phyloP scores from a whole-genome alignment of 2,888 invertebrate genomes.

The Pecten maximus region DNA sequence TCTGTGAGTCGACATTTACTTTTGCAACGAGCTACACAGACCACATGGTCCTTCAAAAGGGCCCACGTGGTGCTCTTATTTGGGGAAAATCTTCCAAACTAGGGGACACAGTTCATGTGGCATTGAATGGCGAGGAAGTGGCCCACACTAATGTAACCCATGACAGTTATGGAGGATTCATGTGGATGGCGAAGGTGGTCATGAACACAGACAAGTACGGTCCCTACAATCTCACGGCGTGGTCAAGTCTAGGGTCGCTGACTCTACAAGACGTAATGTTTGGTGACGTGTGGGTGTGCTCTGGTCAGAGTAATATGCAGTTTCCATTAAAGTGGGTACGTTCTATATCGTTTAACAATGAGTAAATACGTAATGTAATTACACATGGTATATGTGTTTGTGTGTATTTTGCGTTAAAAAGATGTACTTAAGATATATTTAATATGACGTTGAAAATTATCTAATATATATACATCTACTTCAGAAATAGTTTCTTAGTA shows the following conservation, averaged over 20 bases:
- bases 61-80: slow-evolving; percentile 44
- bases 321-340: too few species aligned
- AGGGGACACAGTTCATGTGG: slow-evolving; percentile 48
- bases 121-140: slow-evolving; percentile 38
- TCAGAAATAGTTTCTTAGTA: too few species aligned
- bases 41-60: slow-evolving; percentile 59
- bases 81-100: slow-evolving; percentile 56
- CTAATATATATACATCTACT: too few species aligned
- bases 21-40: slow-evolving; percentile 54
- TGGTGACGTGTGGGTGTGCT: slow-evolving; percentile 82
- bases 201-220: slow-evolving; percentile 56
- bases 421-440: too few species aligned
- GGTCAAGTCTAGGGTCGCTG: slow-evolving; percentile 60
- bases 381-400: too few species aligned
- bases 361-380: too few species aligned
- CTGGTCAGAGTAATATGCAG: slow-evolving; percentile 80
- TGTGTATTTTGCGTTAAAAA: too few species aligned
- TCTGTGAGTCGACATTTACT: slow-evolving; percentile 24
- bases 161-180: slow-evolving; percentile 31
- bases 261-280: slow-evolving; percentile 75
- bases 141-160: slow-evolving; percentile 24
- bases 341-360: too few species aligned
- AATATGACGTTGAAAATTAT: too few species aligned
- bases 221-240: slow-evolving; percentile 66
- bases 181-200: slow-evolving; percentile 66